Conservation (phyloP, 1,140 invertebrate species). For the Leguminivora glycinivorella region DNA sequence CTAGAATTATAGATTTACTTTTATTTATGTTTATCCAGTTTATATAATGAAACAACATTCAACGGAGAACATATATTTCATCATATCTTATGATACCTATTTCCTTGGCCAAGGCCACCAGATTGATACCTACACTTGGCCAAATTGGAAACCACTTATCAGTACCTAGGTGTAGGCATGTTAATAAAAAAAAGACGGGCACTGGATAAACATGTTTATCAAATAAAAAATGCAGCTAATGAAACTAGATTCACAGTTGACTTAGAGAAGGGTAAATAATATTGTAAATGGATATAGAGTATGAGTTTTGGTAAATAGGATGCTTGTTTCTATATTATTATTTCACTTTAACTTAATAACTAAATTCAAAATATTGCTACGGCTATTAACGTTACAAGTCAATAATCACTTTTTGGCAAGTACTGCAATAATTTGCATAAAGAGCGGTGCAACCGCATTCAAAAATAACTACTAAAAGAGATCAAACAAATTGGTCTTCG, state of each 20-base stretch:
- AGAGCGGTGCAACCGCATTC: not conserved
- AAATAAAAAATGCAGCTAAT: constrained; percentile 11
- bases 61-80: no score
- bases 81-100: no score
- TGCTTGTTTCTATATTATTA: not conserved
- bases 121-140: not conserved
- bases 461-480: no score
- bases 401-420: not conserved
- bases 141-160: not conserved
- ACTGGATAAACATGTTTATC: constrained; percentile 27
- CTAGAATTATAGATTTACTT: no score
- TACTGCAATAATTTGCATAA: not conserved
- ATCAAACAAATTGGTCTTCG: no score
- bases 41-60: no score
- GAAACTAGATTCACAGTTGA: constrained; percentile 19
- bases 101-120: no score
- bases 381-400: not conserved
- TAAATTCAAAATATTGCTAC: not conserved
- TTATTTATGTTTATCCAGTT: no score
- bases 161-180: not conserved
- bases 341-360: constrained; percentile 1
- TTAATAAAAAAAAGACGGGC: constrained; percentile 9
- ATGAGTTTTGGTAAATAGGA: not conserved
- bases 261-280: not conserved
- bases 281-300: constrained; percentile 5